These are phyloP conservation scores for Melanostigma gelatinosum DNA, from an alignment of 2,113 vertebrate species.

Conservation along the genomic window DNA sequence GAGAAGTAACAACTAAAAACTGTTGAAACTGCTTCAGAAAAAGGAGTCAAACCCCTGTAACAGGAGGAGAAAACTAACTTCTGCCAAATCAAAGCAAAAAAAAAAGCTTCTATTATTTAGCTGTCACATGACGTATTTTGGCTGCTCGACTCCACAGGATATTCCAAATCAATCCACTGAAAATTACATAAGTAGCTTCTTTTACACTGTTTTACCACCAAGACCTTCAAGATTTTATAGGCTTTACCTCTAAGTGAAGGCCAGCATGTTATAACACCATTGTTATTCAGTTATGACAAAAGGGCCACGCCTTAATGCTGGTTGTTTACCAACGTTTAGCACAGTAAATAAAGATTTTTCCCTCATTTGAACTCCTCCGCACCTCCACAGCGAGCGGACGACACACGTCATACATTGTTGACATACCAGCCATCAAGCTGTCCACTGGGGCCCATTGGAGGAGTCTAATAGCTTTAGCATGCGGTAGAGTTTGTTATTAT, in stretches of 20 bases:
- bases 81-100: background rate
- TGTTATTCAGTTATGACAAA: slow-evolving; percentile 46
- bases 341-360: slow-evolving; percentile 38
- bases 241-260: background rate
- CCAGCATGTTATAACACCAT: slow-evolving; percentile 36
- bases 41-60: background rate
- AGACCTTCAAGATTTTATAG: background rate
- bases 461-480: slow-evolving; percentile 87
- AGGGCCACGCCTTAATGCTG: slow-evolving; percentile 39
- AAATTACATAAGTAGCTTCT: background rate
- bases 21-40: background rate
- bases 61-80: background rate
- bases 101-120: background rate
- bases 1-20: background rate
- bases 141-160: background rate
- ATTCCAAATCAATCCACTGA: background rate
- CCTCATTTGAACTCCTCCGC: slow-evolving; percentile 57
- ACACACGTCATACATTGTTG: slow-evolving; percentile 63
- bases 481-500: slow-evolving; percentile 78
- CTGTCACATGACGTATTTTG: slow-evolving; percentile 15
- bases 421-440: slow-evolving; percentile 58
- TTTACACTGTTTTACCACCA: background rate
- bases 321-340: slow-evolving; percentile 25
- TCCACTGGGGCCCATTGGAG: slow-evolving; percentile 83
- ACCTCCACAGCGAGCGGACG: slow-evolving; percentile 50